Conservation (phyloP, 1,140 invertebrate species). For the Melitaea cinxia region DNA sequence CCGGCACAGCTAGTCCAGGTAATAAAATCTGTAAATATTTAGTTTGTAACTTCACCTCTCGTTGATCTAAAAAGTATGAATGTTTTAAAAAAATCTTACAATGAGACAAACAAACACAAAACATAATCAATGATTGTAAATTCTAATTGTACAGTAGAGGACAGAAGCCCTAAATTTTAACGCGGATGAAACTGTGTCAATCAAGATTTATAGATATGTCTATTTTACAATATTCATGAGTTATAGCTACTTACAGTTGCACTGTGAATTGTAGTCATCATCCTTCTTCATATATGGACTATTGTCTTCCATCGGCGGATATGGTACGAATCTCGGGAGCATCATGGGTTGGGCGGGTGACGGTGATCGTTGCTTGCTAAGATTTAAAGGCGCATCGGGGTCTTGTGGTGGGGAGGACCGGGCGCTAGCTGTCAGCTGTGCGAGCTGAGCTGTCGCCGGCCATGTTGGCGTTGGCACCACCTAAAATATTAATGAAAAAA, state of each 20-base stretch:
- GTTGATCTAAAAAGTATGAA: no score
- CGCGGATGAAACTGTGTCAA: no score
- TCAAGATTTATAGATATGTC: no score
- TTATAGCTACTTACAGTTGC: conserved; percentile 85
- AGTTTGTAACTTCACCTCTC: background rate
- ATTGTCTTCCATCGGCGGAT: conserved; percentile 67
- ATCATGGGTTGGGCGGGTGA: conserved; percentile 79
- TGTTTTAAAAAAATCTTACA: no score
- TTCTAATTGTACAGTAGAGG: no score
- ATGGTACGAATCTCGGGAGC: conserved; percentile 76
- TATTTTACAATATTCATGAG: no score
- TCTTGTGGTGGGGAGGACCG: conserved; percentile 79
- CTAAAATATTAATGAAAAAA: conserved; percentile 35
- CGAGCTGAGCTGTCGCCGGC: conserved; percentile 69
- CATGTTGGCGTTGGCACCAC: conserved; percentile 52
- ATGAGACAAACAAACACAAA: no score
- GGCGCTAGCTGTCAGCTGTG: conserved; percentile 66
- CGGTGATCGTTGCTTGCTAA: conserved; percentile 90
- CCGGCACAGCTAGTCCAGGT: background rate
- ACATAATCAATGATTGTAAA: no score
- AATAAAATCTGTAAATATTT: background rate
- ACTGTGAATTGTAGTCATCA: conserved; percentile 83
- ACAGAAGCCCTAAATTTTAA: no score
- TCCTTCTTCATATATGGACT: conserved; percentile 82
- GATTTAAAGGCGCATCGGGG: conserved; percentile 92